Percentiles rank a stretch among this genome's conserved stretches.
phyloP scores from a whole-genome alignment of 2,888 invertebrate species.

The Troides aeacus region DNA sequence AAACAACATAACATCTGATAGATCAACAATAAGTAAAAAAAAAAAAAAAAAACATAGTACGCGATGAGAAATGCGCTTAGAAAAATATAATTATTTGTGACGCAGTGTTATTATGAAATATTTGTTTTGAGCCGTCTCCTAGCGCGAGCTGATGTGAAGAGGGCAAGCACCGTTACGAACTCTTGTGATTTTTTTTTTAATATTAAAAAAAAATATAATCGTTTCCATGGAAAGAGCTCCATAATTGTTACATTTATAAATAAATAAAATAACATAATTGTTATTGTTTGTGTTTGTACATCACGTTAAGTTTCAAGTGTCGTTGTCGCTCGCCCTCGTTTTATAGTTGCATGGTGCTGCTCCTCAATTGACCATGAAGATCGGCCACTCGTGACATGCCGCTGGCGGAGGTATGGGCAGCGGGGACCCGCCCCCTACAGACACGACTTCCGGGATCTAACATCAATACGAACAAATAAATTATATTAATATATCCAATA shows the following conservation, averaged over 20 bases:
- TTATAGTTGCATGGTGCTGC: not conserved
- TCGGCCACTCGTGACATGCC: constrained; percentile 73
- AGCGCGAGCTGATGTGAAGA: not conserved
- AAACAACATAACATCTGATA: constrained; percentile 27
- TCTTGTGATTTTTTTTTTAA: not conserved
- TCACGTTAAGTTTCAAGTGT: not conserved
- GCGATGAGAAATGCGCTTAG: not conserved
- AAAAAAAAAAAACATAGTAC: constrained; percentile 12
- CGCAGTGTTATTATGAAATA: constrained; percentile 35
- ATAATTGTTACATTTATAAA: not conserved
- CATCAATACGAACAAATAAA: constrained; percentile 31
- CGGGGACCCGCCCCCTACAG: constrained; percentile 71
- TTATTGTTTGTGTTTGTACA: constrained; percentile 1
- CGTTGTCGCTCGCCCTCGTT: not conserved
- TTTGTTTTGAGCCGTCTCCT: constrained; percentile 39
- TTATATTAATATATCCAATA: not conserved
- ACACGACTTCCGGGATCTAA: constrained; percentile 71
- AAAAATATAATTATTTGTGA: constrained; percentile 20
- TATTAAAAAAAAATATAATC: not conserved
- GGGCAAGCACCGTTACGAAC: constrained; percentile 5
- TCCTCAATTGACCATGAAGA: constrained; percentile 69
- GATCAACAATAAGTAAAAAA: constrained; percentile 26
- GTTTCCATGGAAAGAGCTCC: not conserved
- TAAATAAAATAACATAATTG: not conserved
- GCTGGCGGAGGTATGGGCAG: constrained; percentile 69